A percentile compares a stretch with the other conserved stretches of the same genome.
phyloP scores from a whole-genome alignment of 1,140 invertebrate genomes.

The Capitella teleta region DNA sequence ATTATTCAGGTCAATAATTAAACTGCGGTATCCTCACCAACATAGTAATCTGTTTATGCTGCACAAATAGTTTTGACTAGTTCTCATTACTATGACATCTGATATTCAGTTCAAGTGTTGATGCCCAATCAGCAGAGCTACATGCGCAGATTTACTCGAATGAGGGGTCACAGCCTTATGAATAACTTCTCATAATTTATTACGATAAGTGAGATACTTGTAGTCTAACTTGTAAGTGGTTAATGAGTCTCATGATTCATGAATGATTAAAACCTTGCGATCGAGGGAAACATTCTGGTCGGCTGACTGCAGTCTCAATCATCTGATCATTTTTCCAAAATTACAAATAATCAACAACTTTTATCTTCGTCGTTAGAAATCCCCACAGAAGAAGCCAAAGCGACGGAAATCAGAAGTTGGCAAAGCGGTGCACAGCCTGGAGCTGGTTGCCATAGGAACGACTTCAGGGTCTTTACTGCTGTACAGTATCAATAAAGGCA shows the following conservation, averaged over 20 bases:
- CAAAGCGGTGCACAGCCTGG: constrained; percentile 14
- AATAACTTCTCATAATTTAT: too few relatives aligned
- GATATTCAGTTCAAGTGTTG: too few relatives aligned
- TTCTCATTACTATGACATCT: too few relatives aligned
- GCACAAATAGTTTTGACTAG: too few relatives aligned
- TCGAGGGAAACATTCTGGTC: background rate
- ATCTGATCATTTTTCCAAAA: background rate
- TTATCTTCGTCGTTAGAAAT: background rate
- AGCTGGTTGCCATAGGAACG: constrained; percentile 54
- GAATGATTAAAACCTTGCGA: background rate
- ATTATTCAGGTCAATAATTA: too few relatives aligned
- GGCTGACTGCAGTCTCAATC: background rate
- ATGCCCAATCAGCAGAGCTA: too few relatives aligned
- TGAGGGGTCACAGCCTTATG: too few relatives aligned
- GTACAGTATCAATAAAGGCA: constrained; percentile 54
- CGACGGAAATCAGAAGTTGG: constrained; percentile 30
- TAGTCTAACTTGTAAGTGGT: background rate
- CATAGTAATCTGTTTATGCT: too few relatives aligned
- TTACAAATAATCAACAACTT: background rate
- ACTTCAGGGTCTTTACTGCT: constrained; percentile 52
- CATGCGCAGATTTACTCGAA: too few relatives aligned
- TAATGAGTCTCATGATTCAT: background rate
- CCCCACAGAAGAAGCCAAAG: constrained; percentile 33
- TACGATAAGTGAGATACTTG: background rate
- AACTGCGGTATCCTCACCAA: too few relatives aligned